Evolutionary conservation across 2,888 invertebrate species (phyloP), one percentile per base, ranked within the genome.

Genomic region (Lycophotia porphyrea): DNA sequence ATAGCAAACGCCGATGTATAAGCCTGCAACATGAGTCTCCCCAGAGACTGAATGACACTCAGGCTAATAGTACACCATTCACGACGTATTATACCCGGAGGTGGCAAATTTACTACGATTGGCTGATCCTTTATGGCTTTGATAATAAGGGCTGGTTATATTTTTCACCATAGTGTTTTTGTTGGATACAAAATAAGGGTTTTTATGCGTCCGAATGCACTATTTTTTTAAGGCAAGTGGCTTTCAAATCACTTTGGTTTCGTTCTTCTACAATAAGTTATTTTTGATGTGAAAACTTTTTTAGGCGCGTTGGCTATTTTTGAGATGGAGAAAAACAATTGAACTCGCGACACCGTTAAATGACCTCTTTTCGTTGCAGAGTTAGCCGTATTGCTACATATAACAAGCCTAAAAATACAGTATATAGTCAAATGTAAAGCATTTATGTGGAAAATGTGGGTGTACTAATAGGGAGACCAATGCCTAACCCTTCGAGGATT

Each of bases 11-110:
- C 39, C 47, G 58, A 71, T 66, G 36, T 68, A 65, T 64, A 74
- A 81, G 84, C 67, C 49, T 65, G 86, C 73, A 85, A 83, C 73
- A 71, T 55, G 79, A 85, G 63, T 39, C 69, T 72, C 84, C 60
- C 76, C n/a, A 21, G 76, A 27, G 86, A 74, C 61, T 76, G 60
- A 66, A 84, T 76, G 84, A 85, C 86, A 84, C 84, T 84, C 74
- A n/a, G 21, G 63, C 74, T 86, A 84, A 84, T 84, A 76, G 84
- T 21, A 9, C 42, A 66, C 85, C 70, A 85, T 83, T 78, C 67
- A 75, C 36, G 60, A n/a, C 13, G 60, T 47, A 68, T 55, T 47
- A 47, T 64, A 39, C 65, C 31, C 42, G n/a, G 66, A 66, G 68
- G 71, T 42, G 68, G 64, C 21, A 24, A 71, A 75, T 84, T 81